phyloP scores from a whole-genome alignment of 2,888 invertebrate genomes.

The Zhuqinia jingwanae region DNA sequence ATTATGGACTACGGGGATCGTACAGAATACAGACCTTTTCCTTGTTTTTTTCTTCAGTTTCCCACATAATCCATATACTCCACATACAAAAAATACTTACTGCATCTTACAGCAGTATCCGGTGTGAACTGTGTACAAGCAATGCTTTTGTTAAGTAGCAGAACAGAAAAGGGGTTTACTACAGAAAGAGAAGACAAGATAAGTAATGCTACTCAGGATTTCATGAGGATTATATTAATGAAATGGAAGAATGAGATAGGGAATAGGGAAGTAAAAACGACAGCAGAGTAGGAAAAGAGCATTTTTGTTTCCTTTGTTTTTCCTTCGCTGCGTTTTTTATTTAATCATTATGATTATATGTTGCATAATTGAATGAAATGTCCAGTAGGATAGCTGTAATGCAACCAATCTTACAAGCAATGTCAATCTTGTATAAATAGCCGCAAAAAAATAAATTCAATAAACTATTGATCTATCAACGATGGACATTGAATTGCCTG shows the following conservation, averaged over 20 bases:
- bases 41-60: too few relatives aligned
- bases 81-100: too few relatives aligned
- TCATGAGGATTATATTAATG: slow-evolving; percentile 71
- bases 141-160: not conserved
- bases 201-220: slow-evolving; percentile 71
- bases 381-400: slow-evolving; percentile 13
- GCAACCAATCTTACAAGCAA: too few relatives aligned
- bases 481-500: too few relatives aligned
- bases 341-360: slow-evolving; percentile 61
- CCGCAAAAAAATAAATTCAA: too few relatives aligned
- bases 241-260: slow-evolving; percentile 62
- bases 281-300: slow-evolving; percentile 38
- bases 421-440: too few relatives aligned
- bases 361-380: slow-evolving; percentile 52
- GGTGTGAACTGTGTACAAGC: too few relatives aligned
- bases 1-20: too few relatives aligned
- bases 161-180: slow-evolving; percentile 35
- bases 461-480: too few relatives aligned
- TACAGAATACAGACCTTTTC: too few relatives aligned
- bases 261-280: slow-evolving; percentile 59
- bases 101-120: too few relatives aligned
- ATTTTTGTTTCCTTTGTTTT: slow-evolving; percentile 42
- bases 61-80: too few relatives aligned
- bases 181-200: slow-evolving; percentile 61
- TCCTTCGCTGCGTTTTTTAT: not conserved